Percentiles rank a stretch among this genome's conserved stretches.
Evolutionary conservation across 2,797 vertebrate genomes (phyloP).

Genomic region (Acipenser transmontanus): DNA sequence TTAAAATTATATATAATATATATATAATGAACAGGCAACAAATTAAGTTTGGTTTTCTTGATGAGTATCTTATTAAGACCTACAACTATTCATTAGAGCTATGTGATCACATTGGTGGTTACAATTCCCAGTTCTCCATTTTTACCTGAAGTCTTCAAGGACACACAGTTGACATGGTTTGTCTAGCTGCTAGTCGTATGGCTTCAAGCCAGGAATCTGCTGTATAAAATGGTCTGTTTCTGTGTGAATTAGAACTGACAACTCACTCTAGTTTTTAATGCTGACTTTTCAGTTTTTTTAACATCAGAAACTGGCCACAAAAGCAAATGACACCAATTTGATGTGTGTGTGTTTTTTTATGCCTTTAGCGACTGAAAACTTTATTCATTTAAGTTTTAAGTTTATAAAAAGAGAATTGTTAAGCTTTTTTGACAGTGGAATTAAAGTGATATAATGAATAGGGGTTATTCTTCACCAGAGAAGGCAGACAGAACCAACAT

Average conservation of each 20-base stretch:
- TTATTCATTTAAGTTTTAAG: not conserved
- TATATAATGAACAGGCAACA: too few relatives aligned
- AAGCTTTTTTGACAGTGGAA: not conserved
- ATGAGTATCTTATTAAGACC: conserved; percentile 15
- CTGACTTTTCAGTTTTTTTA: conserved; percentile 50
- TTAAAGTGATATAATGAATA: not conserved
- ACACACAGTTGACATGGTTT: conserved; percentile 54
- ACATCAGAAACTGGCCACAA: conserved; percentile 39
- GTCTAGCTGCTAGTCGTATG: conserved; percentile 55
- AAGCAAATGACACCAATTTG: conserved; percentile 14
- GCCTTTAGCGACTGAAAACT: conserved; percentile 11
- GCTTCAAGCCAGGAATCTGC: conserved; percentile 67
- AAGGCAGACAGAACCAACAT: too few relatives aligned
- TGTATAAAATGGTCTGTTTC: conserved; percentile 53
- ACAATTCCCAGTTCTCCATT: conserved; percentile 44
- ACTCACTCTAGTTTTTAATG: conserved; percentile 42
- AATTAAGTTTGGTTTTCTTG: too few relatives aligned
- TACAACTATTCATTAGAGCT: conserved; percentile 33
- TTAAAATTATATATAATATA: too few relatives aligned
- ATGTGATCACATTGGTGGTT: conserved; percentile 35
- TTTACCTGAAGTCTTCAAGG: conserved; percentile 70
- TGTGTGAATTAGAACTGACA: conserved; percentile 70
- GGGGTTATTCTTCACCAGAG: not conserved
- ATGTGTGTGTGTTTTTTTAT: conserved; percentile 23
- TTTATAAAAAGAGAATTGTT: not conserved